phyloP scores from a whole-genome alignment of 2,113 vertebrate species.

The Xenus cinereus region DNA sequence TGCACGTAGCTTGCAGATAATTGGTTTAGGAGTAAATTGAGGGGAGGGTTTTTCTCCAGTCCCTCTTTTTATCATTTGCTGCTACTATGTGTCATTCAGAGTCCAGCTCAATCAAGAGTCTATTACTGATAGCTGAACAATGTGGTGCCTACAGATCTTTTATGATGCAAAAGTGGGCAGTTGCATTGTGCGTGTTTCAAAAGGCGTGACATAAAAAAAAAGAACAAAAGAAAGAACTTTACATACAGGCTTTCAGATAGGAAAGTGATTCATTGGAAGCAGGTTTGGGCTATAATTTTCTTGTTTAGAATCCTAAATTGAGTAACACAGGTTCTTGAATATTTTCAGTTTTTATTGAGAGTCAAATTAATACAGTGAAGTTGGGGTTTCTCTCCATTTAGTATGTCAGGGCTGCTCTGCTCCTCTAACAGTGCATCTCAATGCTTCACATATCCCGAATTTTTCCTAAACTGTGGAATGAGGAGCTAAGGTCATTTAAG shows the following conservation, averaged over 20 bases:
- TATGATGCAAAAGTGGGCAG: constrained; percentile 52
- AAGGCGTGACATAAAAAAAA: constrained; percentile 2
- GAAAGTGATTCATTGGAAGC: neutral
- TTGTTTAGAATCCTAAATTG: neutral
- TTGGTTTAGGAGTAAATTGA: constrained; percentile 37
- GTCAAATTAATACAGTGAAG: neutral
- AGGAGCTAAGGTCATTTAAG: neutral
- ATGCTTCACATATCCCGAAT: neutral
- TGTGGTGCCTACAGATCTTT: constrained; percentile 49
- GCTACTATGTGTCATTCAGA: constrained; percentile 9
- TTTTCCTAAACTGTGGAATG: neutral
- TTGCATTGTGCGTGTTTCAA: constrained; percentile 47
- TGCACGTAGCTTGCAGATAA: constrained; percentile 28
- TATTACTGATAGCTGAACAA: constrained; percentile 52
- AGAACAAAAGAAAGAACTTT: neutral
- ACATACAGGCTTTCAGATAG: neutral
- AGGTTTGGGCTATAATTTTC: neutral
- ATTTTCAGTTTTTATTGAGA: neutral
- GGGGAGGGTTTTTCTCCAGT: constrained; percentile 15
- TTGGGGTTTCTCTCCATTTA: neutral
- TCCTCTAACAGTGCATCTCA: neutral
- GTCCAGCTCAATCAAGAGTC: constrained; percentile 44
- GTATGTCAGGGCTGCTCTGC: neutral
- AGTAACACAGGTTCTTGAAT: neutral
- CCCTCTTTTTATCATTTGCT: constrained; percentile 47